Base-by-base conservation (phyloP, 1,140 invertebrate genomes). In the Drosophila lini region DNA sequence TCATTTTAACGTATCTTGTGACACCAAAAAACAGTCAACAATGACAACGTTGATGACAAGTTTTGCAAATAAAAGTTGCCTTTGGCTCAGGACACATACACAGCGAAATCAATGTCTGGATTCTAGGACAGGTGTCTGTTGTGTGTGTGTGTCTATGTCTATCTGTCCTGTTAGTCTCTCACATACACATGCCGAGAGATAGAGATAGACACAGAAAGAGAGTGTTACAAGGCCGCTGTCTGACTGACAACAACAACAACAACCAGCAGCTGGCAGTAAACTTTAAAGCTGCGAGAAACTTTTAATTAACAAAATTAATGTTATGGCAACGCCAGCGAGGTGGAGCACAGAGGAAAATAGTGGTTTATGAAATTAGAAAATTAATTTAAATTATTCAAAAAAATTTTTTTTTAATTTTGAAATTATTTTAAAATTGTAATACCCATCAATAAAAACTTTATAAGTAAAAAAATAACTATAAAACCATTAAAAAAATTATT, bases 241-340 rank as follows among this genome's bases (percentile, higher is more conserved):
- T 74, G 70, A 48, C 55, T 68, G 64, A 34, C 53, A 75, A 74
- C 53, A 65, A 32, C 34, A 50, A 48, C 32, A 65, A 32, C 34
- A 50, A 48, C 32, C 38, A 74, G 41, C 59, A 76, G 61, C 65
- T 68, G 83, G 63, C 60, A 74, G 76, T 70, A 82, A 86, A 82
- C 62, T 86, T 88, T 88, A 86, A 86, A 80, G 80, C 80, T 57
- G 80, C 57, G 64, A 60, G 64, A 88, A 89, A 89, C 58, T 88
- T 88, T 88, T 88, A 88, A 88, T 88, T 88, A 88, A 83, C 83
- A 88, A 89, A 88, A 89, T 88, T 89, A 88, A 88, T 88, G 73
- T 80, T 83, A 89, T 80, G 77, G 80, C 73, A 89, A 80, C 61
- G 69, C 47, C 42, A 69, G 59, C 38, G 32, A 69, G 62, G 38